Conservation (phyloP, 2,797 vertebrate genomes). For the Esox lucius region DNA sequence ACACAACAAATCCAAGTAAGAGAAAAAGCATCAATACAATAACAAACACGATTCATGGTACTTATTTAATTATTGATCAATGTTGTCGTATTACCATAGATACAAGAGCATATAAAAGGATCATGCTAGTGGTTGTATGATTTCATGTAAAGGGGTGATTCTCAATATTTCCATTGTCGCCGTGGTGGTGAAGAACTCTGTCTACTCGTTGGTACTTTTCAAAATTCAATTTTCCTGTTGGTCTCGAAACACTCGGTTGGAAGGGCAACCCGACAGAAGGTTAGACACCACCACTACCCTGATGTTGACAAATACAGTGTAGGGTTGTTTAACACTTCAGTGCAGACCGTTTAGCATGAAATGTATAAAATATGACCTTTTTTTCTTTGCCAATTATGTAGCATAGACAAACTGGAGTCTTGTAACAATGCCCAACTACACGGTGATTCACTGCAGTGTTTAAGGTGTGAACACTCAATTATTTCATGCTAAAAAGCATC, state of each 20-base stretch:
- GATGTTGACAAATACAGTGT: slow-evolving; percentile 17
- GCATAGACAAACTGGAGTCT: slow-evolving; percentile 17
- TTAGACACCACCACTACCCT: slow-evolving; percentile 13
- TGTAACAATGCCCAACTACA: slow-evolving; percentile 11
- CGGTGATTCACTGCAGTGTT: slow-evolving; percentile 16
- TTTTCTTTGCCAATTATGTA: slow-evolving; percentile 15
- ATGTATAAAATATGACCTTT: slow-evolving; percentile 13
- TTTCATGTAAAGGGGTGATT: background rate
- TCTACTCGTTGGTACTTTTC: background rate
- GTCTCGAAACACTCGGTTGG: slow-evolving; percentile 32
- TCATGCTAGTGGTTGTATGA: background rate
- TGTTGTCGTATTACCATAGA: background rate
- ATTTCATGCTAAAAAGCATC: slow-evolving; percentile 40
- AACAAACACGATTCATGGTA: slow-evolving; percentile 1
- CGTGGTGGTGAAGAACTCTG: background rate
- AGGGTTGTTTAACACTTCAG: background rate
- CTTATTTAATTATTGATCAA: background rate
- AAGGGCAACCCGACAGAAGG: slow-evolving; percentile 18
- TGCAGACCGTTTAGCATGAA: slow-evolving; percentile 18
- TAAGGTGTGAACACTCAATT: slow-evolving; percentile 21
- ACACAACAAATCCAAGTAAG: slow-evolving; percentile 68
- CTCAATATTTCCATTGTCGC: background rate
- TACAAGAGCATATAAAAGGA: background rate
- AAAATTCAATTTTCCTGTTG: background rate
- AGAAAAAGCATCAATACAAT: slow-evolving; percentile 68